Base-by-base conservation (phyloP, 2,797 vertebrate genomes). In the Anableps anableps region DNA sequence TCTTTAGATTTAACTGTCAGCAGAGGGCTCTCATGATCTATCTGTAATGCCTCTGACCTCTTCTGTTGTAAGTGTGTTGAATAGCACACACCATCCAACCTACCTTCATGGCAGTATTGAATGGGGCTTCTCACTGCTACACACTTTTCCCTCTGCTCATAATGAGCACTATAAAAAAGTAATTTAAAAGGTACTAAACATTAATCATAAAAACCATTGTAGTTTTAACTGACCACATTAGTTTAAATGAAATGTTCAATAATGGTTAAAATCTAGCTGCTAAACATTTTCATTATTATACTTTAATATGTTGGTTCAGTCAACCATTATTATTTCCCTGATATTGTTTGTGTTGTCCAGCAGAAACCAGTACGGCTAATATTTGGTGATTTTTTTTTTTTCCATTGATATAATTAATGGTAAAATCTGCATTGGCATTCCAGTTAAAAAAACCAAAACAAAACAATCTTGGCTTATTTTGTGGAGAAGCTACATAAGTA, bases 21-120 rank as follows among this genome's bases (percentile, higher is more conserved):
- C 3, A 91, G 90, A 94, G 90, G 93, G 92, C 91, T 90, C 93
- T 89, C 91, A 82, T 91, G 91, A 90, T 93, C 90, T 75, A 88
- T 87, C 84, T 87, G 48, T 71, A 85, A 77, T 50, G 77, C 81
- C 74, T 75, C 83, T 86, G 89, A 93, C 90, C 93, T 90, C 84
- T 79, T 72, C 70, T 76, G 87, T 71, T 50, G 53, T 31, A 53
- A 72, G 80, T 50, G 84, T 80, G 66, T 78, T 88, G 81, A 89
- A 85, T 81, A 78, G 76, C 87, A 75, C 75, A 81, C 78, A 66
- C 83, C 85, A 83, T 79, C 23, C 80, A 80, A 2, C 38, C 47
- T 80, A 79, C 89, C 86, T 83, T 88, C 76, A 85, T 47, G 47
- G 50, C n/a, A 5, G 36, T 89, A 91, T 75, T 88, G 89, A 92